Base-by-base conservation (phyloP, 2,888 invertebrate species). In the Acronicta aceris region DNA sequence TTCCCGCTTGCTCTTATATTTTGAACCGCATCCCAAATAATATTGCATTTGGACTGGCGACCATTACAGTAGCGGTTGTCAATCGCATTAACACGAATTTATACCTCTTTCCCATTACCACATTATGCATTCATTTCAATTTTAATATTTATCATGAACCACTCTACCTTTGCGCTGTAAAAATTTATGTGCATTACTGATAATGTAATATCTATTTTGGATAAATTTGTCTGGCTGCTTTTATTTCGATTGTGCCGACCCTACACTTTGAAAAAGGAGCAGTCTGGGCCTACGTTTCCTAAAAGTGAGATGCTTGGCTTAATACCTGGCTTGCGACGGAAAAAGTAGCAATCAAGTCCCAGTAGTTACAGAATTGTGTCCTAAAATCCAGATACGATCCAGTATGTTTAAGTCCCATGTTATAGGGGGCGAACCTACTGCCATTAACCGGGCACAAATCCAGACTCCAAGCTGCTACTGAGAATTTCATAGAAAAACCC, bases 1-100 rank as follows among this genome's bases (percentile, higher is more conserved):
- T 21, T 6, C 0, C 21, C 78, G 75, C 78, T 59, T 8, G 12
- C 30, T 36, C n/a, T 51, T 48, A 1, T 25, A 33, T 8, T 46
- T 68, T 71, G 46, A 38, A 21, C 54, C 60, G 40, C 15, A 55
- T 25, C 54, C 27, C 38, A 65, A 68, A 77, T 61, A 76, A 54
- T 51, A 65, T 65, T 74, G 76, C 74, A 64, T 66, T 73, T 75
- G 58, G 43, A 61, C 60, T 51, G 58, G 45, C 48, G 62, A 57
- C 59, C 79, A 76, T 63, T 61, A 65, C 74, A 70, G 78, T 75
- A 78, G 73, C 78, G 78, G 66, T 71, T 77, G 79, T 81, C 78
- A 82, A 83, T 82, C 74, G 79, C 64, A 76, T 80, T 71, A 77
- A 70, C 72, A 76, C 71, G 66, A 78, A 81, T 83, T 81, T 78